phyloP scores from a whole-genome alignment of 2,797 vertebrate genomes.

The Stomatorhinus walkeri region DNA sequence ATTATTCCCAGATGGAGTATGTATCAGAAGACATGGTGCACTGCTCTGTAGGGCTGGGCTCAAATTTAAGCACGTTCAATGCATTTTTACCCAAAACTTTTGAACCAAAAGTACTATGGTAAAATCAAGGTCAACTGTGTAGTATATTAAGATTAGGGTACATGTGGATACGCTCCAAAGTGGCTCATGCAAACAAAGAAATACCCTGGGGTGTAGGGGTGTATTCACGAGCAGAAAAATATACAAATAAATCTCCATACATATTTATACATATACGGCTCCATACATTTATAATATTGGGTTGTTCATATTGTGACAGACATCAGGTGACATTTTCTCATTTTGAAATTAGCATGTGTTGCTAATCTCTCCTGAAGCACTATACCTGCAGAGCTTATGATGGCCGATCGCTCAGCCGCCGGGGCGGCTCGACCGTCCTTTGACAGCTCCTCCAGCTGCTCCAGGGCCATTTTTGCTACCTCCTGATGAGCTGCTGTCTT shows the following conservation, averaged over 20 bases:
- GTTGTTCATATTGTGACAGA: not conserved
- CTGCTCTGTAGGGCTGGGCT: not conserved
- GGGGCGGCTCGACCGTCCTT: not conserved
- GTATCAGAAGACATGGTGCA: not conserved
- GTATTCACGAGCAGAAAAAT: not conserved
- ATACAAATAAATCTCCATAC: not conserved
- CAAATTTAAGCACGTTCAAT: not conserved
- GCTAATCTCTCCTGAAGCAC: not conserved
- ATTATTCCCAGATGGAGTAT: not conserved
- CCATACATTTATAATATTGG: not conserved
- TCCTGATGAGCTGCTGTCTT: slow-evolving; percentile 39
- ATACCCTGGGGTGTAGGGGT: not conserved
- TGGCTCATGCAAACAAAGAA: not conserved
- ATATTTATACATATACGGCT: not conserved
- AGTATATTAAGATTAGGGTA: not conserved
- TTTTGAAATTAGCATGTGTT: not conserved
- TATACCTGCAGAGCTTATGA: not conserved
- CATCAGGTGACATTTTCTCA: not conserved
- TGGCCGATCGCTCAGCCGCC: not conserved
- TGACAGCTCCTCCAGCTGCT: not conserved
- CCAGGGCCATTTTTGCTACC: slow-evolving; percentile 33
- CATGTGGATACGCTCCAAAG: not conserved
- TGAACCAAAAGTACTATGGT: not conserved
- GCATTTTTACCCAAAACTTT: not conserved
- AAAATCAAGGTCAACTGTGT: not conserved